Percentiles rank a stretch among this genome's conserved stretches.
Evolutionary conservation across 2,113 vertebrate species (phyloP).

Genomic region (Catharus fuscescens): DNA sequence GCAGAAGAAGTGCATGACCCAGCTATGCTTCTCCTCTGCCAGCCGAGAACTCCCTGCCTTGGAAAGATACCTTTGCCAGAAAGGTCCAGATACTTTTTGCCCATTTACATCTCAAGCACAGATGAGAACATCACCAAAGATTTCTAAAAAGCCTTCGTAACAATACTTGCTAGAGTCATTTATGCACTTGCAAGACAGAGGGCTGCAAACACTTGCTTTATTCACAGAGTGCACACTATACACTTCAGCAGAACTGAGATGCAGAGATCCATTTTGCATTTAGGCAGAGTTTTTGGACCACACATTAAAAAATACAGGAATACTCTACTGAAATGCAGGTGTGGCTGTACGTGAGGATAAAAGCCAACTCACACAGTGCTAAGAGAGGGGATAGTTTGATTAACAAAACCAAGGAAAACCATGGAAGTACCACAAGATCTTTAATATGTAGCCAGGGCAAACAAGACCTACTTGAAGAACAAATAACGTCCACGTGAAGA

Average conservation of each 20-base stretch:
- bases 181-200: neutral
- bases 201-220: neutral
- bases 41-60: slow-evolving; percentile 44
- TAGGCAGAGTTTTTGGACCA: neutral
- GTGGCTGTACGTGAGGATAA: neutral
- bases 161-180: neutral
- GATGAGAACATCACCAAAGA: neutral
- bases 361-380: neutral
- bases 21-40: slow-evolving; percentile 28
- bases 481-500: slow-evolving; percentile 28
- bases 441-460: slow-evolving; percentile 36
- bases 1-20: slow-evolving; percentile 13
- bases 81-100: neutral
- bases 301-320: neutral
- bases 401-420: slow-evolving; percentile 47
- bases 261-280: neutral
- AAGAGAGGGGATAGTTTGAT: slow-evolving; percentile 25
- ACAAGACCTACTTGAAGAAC: slow-evolving; percentile 58
- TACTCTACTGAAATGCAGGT: neutral
- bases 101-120: neutral
- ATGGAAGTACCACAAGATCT: slow-evolving; percentile 24
- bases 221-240: neutral
- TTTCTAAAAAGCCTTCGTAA: neutral
- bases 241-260: neutral
- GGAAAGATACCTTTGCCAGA: neutral